phyloP scores from a whole-genome alignment of 2,797 vertebrate species.

The Sciaenops ocellatus region DNA sequence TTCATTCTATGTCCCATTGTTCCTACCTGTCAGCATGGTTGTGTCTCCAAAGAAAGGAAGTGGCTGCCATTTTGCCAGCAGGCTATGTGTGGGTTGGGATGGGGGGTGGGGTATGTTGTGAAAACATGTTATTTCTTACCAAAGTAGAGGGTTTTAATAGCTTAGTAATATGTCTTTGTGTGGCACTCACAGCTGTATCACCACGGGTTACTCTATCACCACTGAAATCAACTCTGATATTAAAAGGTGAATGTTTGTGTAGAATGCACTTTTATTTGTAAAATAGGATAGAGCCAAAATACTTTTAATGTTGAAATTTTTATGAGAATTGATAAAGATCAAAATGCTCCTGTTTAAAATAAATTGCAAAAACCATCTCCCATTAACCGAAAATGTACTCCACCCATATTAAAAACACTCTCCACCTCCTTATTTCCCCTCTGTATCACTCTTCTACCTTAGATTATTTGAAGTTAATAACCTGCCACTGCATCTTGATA shows the following conservation, averaged over 20 bases:
- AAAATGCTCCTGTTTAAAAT: constrained; percentile 4
- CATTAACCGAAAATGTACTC: constrained; percentile 42
- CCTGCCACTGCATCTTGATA: constrained; percentile 79
- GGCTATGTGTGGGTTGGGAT: constrained; percentile 73
- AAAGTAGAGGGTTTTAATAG: constrained; percentile 72
- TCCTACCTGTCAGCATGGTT: constrained; percentile 88
- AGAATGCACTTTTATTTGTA: background rate
- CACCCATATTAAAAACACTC: constrained; percentile 57
- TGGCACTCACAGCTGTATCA: constrained; percentile 12
- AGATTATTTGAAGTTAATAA: constrained; percentile 85
- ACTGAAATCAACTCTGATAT: constrained; percentile 17
- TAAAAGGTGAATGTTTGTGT: constrained; percentile 9
- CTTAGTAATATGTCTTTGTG: constrained; percentile 42
- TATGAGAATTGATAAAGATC: constrained; percentile 20
- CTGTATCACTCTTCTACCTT: constrained; percentile 58
- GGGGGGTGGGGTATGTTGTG: constrained; percentile 53
- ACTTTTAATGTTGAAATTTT: background rate
- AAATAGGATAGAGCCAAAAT: background rate
- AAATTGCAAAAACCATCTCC: constrained; percentile 18
- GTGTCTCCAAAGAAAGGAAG: constrained; percentile 87
- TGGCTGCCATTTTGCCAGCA: constrained; percentile 86
- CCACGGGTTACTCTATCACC: constrained; percentile 16
- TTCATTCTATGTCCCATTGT: constrained; percentile 90
- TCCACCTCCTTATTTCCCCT: constrained; percentile 67
- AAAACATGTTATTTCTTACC: constrained; percentile 78